Evolutionary conservation across 1,140 invertebrate species (phyloP).

Genomic region (Tetramorium parvispinum): DNA sequence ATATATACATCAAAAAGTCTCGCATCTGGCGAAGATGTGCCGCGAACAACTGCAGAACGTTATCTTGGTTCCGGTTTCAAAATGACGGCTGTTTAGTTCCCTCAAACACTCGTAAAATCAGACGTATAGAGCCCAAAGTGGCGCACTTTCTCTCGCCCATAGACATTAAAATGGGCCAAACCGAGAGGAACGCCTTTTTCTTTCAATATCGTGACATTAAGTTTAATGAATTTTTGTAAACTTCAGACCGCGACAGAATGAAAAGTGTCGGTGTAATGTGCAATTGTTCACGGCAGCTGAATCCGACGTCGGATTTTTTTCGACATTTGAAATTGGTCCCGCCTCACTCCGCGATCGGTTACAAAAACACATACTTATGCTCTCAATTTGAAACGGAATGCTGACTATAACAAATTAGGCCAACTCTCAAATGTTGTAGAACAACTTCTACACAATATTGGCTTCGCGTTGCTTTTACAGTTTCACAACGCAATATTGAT

Average conservation of each 20-base stretch:
- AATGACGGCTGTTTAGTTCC: conserved; percentile 50
- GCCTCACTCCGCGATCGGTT: too few relatives aligned
- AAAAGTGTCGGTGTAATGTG: not conserved
- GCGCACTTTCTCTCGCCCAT: conserved; percentile 40
- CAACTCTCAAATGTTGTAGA: conserved; percentile 21
- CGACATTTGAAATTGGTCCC: not conserved
- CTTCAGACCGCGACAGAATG: too few relatives aligned
- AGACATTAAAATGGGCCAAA: not conserved
- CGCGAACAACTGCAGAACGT: conserved; percentile 41
- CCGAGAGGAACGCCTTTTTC: not conserved
- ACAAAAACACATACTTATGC: not conserved
- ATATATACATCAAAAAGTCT: conserved; percentile 46
- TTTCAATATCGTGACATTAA: not conserved
- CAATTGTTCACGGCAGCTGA: not conserved
- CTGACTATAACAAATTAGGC: conserved; percentile 33
- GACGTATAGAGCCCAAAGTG: conserved; percentile 21
- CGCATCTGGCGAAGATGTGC: conserved; percentile 53
- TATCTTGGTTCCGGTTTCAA: conserved; percentile 57
- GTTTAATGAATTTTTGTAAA: not conserved
- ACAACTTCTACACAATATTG: conserved; percentile 40
- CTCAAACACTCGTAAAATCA: conserved; percentile 43
- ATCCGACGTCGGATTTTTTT: conserved; percentile 4
- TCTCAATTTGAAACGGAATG: conserved; percentile 26
- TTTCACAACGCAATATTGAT: conserved; percentile 32
- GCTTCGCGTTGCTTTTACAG: conserved; percentile 5